Evolutionary conservation across 2,888 invertebrate genomes (phyloP).

Genomic region (Plusia festucae): DNA sequence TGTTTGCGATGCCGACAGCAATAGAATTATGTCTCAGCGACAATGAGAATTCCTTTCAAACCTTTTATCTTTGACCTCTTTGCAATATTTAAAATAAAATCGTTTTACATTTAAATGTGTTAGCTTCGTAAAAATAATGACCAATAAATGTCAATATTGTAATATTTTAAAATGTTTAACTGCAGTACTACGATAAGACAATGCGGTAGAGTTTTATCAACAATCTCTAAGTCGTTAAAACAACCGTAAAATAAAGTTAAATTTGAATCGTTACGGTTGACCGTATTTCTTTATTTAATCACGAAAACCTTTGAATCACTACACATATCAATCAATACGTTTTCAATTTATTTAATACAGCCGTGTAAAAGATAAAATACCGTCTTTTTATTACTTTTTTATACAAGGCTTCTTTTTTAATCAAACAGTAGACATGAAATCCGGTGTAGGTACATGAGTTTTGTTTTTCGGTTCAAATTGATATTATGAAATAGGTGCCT

Average conservation of each 20-base stretch:
- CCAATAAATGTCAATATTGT: slow-evolving; percentile 55
- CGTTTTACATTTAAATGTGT: slow-evolving; percentile 38
- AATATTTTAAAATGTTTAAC: slow-evolving; percentile 64
- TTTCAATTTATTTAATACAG: slow-evolving; percentile 5
- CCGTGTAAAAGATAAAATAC: slow-evolving; percentile 1
- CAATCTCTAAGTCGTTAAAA: slow-evolving; percentile 80
- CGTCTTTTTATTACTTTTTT: slow-evolving; percentile 2
- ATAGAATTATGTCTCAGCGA: slow-evolving; percentile 44
- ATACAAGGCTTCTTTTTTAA: slow-evolving; percentile 1
- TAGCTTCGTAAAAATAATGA: slow-evolving; percentile 47
- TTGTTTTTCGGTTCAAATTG: neutral
- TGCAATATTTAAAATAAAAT: slow-evolving; percentile 45
- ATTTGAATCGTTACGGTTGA: slow-evolving; percentile 73
- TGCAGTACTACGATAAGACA: slow-evolving; percentile 74
- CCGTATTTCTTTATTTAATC: slow-evolving; percentile 62
- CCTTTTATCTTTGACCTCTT: slow-evolving; percentile 35
- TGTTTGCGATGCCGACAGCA: slow-evolving; percentile 26
- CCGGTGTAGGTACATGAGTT: neutral
- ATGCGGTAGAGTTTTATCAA: slow-evolving; percentile 78
- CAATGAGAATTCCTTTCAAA: slow-evolving; percentile 28
- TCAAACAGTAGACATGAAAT: slow-evolving; percentile 2
- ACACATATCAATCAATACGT: slow-evolving; percentile 9
- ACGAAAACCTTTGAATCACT: slow-evolving; percentile 55
- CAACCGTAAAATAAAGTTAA: slow-evolving; percentile 79
- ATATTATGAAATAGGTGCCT: neutral